Evolutionary conservation across 1,140 invertebrate genomes (phyloP).

Genomic region (Heterodera carotae): DNA sequence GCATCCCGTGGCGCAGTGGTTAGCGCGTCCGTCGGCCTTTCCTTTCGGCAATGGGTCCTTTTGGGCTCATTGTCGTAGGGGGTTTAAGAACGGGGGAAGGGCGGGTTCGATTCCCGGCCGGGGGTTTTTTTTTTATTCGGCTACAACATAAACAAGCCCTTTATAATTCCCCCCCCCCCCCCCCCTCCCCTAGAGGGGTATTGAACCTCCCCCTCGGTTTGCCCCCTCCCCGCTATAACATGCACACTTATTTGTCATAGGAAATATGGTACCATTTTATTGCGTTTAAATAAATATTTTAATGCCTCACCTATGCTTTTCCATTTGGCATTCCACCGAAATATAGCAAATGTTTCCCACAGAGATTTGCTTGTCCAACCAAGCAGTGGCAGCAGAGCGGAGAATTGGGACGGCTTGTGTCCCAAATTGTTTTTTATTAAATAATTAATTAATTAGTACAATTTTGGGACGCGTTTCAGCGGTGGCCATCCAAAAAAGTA

Average conservation of each 20-base stretch:
- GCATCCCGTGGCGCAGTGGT: not conserved
- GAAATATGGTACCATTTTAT: not conserved
- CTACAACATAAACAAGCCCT: no score
- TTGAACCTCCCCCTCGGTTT: no score
- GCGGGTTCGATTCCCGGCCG: no score
- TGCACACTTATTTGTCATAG: no score
- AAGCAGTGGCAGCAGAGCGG: slow-evolving; percentile 4
- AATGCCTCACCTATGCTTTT: not conserved
- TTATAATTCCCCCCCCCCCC: no score
- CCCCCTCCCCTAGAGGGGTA: no score
- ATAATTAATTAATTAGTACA: not conserved
- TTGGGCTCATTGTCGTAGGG: not conserved
- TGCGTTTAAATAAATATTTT: not conserved
- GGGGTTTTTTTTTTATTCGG: no score
- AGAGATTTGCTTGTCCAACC: slow-evolving; percentile 19
- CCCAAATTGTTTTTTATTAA: not conserved
- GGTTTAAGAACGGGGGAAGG: not conserved
- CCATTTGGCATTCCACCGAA: slow-evolving; percentile 3
- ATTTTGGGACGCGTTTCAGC: not conserved
- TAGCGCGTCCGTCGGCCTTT: not conserved
- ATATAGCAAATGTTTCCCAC: slow-evolving; percentile 5
- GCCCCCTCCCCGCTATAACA: no score
- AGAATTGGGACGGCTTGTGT: not conserved
- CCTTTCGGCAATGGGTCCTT: not conserved
- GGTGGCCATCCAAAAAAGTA: not conserved